These are phyloP conservation scores for Pontoporia blainvillei DNA, from an alignment of 2,113 vertebrate species.

Conservation along the genomic window DNA sequence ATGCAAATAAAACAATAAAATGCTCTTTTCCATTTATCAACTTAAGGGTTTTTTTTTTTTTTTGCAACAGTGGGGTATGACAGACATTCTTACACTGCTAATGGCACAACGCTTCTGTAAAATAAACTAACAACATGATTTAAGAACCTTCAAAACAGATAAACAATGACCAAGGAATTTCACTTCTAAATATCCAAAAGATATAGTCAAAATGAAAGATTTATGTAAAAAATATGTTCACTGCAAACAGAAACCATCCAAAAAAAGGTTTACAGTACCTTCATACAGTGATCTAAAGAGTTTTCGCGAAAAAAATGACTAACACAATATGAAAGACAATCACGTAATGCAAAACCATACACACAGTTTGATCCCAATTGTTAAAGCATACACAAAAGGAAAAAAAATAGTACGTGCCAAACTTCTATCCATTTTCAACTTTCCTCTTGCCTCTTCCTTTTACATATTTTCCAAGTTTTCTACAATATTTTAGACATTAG, in stretches of 20 bases:
- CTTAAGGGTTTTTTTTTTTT: neutral
- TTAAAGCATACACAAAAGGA: neutral
- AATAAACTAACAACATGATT: neutral
- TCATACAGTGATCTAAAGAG: neutral
- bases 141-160: neutral
- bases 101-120: neutral
- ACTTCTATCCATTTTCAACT: neutral
- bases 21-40: neutral
- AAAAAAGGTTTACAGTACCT: neutral
- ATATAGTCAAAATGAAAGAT: neutral
- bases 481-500: neutral
- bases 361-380: neutral
- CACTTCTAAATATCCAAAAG: neutral
- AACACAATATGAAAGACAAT: neutral
- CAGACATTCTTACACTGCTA: neutral
- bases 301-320: neutral
- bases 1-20: constrained; percentile 7
- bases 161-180: neutral
- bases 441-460: neutral
- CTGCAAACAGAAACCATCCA: constrained; percentile 8
- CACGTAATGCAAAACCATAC: neutral
- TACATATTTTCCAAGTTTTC: neutral
- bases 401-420: neutral
- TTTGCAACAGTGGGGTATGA: neutral
- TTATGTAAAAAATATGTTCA: neutral